Evolutionary conservation across 53 echinoderm and acorn worm genomes (phyloP), one percentile per base, ranked within the genome.

Genomic region (Hippasteria phrygiana): DNA sequence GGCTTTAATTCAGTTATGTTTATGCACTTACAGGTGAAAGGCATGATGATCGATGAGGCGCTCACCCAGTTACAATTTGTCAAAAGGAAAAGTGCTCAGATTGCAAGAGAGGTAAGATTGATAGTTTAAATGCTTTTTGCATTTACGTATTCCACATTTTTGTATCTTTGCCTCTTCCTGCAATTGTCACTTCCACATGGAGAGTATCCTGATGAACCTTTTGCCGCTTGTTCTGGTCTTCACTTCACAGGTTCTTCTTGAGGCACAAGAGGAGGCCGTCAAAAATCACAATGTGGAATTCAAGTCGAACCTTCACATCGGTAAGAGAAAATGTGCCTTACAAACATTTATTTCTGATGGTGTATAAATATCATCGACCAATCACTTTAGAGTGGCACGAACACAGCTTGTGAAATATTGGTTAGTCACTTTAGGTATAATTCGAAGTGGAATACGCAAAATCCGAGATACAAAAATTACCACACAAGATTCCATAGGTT

Each of bases 21-120:
- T 9, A 43, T 43, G 7, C 59, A 24, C 62, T 85, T 88, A 28
- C 83, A 97, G 97, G 92, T 97, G 12, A 93, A 97, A 74, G 94
- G 93, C 10, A 97, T 97, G 97, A 95, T 95, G 97, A 95, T 97
- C 32, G 97, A 97, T 89, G 97, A 97, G 86, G 97, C 97, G 2
- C 59, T 97, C 3, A 75, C 71, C 9, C 97, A 97, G 73, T 83
- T 97, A 18, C 84, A 91, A 45, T 88, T 88, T 48, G 75, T 97
- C 62, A 93, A 97, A 67, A 97, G 91, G 89, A 97, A 97, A 73
- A 93, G 89, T 75, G 97, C 97, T 18, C 48, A 53, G 35, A 95
- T 97, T 73, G 97, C 88, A 18, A 88, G 92, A 81, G 97, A 97
- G 93, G 97, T 97, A 87, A 53, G 86, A 28, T 24, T 45, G 20